Evolutionary conservation across 2,888 invertebrate species (phyloP).

Genomic region (Acrocera orbiculus): DNA sequence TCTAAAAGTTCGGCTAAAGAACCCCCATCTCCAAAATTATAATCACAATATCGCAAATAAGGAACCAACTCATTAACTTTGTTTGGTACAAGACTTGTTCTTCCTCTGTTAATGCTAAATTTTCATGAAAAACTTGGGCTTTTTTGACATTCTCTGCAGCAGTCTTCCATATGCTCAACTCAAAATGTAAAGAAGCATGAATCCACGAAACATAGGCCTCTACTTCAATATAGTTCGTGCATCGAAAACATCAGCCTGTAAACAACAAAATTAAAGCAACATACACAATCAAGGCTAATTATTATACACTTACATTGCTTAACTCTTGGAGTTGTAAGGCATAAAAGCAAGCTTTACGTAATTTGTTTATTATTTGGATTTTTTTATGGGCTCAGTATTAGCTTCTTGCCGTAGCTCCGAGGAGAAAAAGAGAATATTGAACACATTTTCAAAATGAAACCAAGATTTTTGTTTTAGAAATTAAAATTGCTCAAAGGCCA

Average conservation of each 20-base stretch:
- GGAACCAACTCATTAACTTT: constrained; percentile 81
- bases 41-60: constrained; percentile 89
- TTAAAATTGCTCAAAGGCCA: too few relatives aligned
- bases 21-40: constrained; percentile 85
- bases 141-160: constrained; percentile 70
- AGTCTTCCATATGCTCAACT: constrained; percentile 73
- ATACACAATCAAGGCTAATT: too few relatives aligned
- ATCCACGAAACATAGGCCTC: constrained; percentile 94
- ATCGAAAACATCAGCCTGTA: constrained; percentile 62
- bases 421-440: too few relatives aligned
- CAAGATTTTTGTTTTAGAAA: too few relatives aligned
- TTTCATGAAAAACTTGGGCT: constrained; percentile 82
- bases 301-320: constrained; percentile 58
- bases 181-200: constrained; percentile 75
- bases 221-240: constrained; percentile 89
- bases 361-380: constrained; percentile 74
- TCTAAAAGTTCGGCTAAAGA: constrained; percentile 76
- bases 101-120: constrained; percentile 72
- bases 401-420: constrained; percentile 67
- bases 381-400: constrained; percentile 87
- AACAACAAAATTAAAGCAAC: constrained; percentile 7
- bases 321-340: constrained; percentile 65
- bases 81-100: constrained; percentile 67
- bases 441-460: too few relatives aligned
- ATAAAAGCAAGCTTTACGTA: constrained; percentile 74